Percentiles rank a stretch among this genome's conserved stretches.
Evolutionary conservation across 2,888 invertebrate species (phyloP).

Genomic region (Leptodirus hochenwartii): DNA sequence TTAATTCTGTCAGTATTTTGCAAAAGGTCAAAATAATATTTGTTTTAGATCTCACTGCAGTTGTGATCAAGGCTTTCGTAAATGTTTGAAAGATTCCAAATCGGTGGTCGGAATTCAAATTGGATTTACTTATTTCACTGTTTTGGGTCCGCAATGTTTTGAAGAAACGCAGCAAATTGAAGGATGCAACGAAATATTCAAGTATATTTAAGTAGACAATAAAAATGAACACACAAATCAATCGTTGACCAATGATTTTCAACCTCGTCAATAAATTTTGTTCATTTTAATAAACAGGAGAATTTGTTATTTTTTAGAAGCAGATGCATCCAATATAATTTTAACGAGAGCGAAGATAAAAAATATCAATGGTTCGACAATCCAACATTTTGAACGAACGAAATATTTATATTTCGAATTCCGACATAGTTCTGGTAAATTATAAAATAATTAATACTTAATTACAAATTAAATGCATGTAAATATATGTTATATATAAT

Average conservation of each 20-base stretch:
- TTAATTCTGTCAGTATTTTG: conserved; percentile 2
- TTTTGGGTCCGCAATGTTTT: conserved; percentile 55
- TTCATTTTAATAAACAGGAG: too few relatives aligned
- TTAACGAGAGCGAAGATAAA: conserved; percentile 30
- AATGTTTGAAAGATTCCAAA: conserved; percentile 40
- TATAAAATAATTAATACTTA: too few relatives aligned
- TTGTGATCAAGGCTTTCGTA: conserved; percentile 47
- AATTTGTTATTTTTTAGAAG: conserved; percentile 37
- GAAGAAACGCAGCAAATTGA: too few relatives aligned
- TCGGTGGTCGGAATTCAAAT: conserved; percentile 37
- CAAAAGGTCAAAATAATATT: neutral
- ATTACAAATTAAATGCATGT: too few relatives aligned
- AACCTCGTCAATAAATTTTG: too few relatives aligned
- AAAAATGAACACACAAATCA: too few relatives aligned
- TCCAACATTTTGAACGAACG: conserved; percentile 31
- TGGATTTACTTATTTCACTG: conserved; percentile 53
- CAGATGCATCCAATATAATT: conserved; percentile 32
- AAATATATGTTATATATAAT: too few relatives aligned
- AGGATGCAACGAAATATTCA: too few relatives aligned
- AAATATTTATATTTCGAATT: too few relatives aligned
- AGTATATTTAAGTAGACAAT: too few relatives aligned
- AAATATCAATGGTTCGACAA: conserved; percentile 45
- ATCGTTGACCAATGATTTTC: too few relatives aligned
- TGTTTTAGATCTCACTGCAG: conserved; percentile 43
- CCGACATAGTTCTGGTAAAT: too few relatives aligned